phyloP scores from a whole-genome alignment of 2,888 invertebrate species.

The Trissolcus brochymenae region DNA sequence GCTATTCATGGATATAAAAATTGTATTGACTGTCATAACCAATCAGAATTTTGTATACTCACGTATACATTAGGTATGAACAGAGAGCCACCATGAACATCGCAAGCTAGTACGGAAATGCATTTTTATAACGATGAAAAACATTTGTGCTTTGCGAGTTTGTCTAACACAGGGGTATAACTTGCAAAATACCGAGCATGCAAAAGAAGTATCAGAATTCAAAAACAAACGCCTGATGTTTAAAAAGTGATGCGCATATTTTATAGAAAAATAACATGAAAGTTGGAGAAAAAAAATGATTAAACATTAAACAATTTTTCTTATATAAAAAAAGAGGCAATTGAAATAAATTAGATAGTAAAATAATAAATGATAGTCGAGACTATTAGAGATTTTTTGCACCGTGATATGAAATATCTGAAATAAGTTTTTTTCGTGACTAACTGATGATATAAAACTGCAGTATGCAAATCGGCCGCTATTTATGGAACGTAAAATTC shows the following conservation, averaged over 20 bases:
- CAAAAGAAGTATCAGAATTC: constrained; percentile 16
- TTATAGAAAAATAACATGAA: too few species aligned
- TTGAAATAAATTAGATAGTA: too few species aligned
- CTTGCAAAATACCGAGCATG: constrained; percentile 18
- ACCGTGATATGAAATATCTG: too few species aligned
- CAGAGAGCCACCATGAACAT: constrained; percentile 11
- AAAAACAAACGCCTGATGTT: constrained; percentile 19
- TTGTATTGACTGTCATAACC: constrained; percentile 2
- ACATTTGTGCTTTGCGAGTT: constrained; percentile 9
- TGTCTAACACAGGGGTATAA: constrained; percentile 11
- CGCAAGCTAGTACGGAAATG: neutral
- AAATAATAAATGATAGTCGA: too few species aligned
- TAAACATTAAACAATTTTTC: too few species aligned
- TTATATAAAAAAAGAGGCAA: too few species aligned
- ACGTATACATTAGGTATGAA: neutral
- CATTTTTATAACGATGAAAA: constrained; percentile 7
- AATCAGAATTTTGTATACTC: constrained; percentile 12
- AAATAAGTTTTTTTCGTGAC: too few species aligned
- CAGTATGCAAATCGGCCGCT: neutral
- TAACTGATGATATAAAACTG: too few species aligned
- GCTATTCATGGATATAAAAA: neutral
- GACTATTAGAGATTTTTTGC: too few species aligned
- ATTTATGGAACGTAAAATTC: neutral
- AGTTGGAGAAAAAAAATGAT: too few species aligned
- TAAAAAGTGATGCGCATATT: constrained; percentile 1